Evolutionary conservation across 53 echinoderm and acorn worm species (phyloP).

Genomic region (Holothuria scabra): DNA sequence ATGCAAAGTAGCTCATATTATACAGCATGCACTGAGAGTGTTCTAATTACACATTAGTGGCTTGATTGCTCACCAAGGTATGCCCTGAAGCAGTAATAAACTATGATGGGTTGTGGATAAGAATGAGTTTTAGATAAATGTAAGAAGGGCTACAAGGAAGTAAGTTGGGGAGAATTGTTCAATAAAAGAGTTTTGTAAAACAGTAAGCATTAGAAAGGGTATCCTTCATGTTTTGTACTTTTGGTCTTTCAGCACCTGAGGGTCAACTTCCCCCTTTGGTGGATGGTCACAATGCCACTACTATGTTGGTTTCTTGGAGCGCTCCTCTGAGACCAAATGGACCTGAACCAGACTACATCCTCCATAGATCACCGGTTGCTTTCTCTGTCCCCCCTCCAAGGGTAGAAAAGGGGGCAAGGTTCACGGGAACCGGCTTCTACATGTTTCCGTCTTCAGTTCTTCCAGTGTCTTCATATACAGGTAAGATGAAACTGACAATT

Average conservation of each 20-base stretch:
- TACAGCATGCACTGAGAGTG: too few species aligned
- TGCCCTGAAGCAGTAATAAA: too few species aligned
- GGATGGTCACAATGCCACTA: constrained; percentile 84
- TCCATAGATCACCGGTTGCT: constrained; percentile 73
- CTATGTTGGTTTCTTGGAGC: constrained; percentile 82
- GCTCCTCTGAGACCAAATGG: constrained; percentile 91
- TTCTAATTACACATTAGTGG: too few species aligned
- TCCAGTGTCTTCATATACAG: constrained; percentile 90
- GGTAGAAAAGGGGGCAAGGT: constrained; percentile 90
- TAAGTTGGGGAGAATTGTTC: too few species aligned
- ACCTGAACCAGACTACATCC: constrained; percentile 81
- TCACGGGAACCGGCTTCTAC: constrained; percentile 94
- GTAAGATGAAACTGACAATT: constrained; percentile 38
- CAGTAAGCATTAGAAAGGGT: too few species aligned
- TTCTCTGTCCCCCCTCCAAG: constrained; percentile 77
- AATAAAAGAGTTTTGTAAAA: too few species aligned
- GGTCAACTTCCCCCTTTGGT: constrained; percentile 72
- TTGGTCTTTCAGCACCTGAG: constrained; percentile 66
- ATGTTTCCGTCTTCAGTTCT: constrained; percentile 70
- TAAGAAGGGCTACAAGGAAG: too few species aligned
- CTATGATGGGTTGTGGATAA: too few species aligned
- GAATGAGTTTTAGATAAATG: too few species aligned
- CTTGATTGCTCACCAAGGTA: too few species aligned
- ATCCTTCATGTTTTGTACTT: background rate
- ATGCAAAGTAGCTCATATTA: too few species aligned